Evolutionary conservation across 2,888 invertebrate genomes (phyloP).

Genomic region (Agrilus biguttatus): DNA sequence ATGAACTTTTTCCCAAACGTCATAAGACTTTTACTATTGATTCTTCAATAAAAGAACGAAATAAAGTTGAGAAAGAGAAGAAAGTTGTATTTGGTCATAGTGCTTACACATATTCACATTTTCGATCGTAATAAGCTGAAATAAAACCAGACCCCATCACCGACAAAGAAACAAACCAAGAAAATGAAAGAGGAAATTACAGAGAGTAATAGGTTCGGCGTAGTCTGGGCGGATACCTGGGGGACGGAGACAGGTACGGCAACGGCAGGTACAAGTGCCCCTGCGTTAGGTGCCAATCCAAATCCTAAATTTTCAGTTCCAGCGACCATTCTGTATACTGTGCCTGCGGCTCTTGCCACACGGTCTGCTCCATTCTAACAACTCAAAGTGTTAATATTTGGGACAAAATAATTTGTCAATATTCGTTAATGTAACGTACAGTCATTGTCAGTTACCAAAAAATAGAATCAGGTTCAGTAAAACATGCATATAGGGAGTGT

Average conservation of each 20-base stretch:
- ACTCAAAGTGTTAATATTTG: constrained; percentile 13
- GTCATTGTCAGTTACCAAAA: no score
- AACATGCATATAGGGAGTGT: no score
- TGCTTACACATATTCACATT: no score
- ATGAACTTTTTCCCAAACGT: no score
- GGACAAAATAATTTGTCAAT: background rate
- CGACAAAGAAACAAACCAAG: constrained; percentile 9
- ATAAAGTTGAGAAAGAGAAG: no score
- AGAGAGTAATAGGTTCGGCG: constrained; percentile 5
- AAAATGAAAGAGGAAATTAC: constrained; percentile 1
- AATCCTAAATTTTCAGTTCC: constrained; percentile 62
- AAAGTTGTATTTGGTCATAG: no score
- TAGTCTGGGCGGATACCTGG: constrained; percentile 23
- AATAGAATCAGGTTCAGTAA: no score
- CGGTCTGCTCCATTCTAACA: constrained; percentile 64
- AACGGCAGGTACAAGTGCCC: constrained; percentile 5
- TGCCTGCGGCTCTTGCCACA: constrained; percentile 65
- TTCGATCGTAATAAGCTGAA: background rate
- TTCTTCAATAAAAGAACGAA: no score
- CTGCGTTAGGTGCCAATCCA: constrained; percentile 47
- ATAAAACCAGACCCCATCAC: constrained; percentile 3
- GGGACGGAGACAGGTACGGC: constrained; percentile 13
- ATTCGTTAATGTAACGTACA: background rate
- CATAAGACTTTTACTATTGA: no score
- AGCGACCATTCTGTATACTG: constrained; percentile 64